phyloP scores from a whole-genome alignment of 2,888 invertebrate genomes.

The Metalampra italica region DNA sequence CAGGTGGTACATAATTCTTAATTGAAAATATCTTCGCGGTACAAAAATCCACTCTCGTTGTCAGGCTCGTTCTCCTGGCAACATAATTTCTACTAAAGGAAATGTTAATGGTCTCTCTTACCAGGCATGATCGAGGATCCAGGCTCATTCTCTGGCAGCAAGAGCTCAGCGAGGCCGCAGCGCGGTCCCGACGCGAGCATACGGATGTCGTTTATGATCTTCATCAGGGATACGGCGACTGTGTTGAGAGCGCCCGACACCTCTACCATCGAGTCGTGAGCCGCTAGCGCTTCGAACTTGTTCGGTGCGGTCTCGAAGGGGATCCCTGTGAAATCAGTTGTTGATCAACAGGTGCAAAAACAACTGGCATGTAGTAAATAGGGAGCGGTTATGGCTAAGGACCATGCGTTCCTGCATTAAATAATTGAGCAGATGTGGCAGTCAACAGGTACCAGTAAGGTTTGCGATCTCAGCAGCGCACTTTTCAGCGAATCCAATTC shows the following conservation, averaged over 20 bases:
- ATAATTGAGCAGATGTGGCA: too few species aligned
- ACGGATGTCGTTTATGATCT: slow-evolving; percentile 96
- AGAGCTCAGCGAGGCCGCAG: slow-evolving; percentile 95
- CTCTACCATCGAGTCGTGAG: slow-evolving; percentile 96
- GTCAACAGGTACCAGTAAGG: slow-evolving; percentile 87
- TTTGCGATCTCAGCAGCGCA: slow-evolving; percentile 89
- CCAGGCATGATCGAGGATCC: slow-evolving; percentile 99
- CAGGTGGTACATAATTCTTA: too few species aligned
- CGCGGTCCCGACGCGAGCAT: slow-evolving; percentile 97
- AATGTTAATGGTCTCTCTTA: slow-evolving; percentile 27
- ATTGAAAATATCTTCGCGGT: too few species aligned
- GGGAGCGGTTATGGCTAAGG: too few species aligned
- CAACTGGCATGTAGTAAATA: too few species aligned
- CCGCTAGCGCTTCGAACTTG: slow-evolving; percentile 97
- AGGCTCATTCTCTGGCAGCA: slow-evolving; percentile 98
- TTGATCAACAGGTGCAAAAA: too few species aligned
- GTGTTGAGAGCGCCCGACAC: slow-evolving; percentile 96
- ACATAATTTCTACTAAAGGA: too few species aligned
- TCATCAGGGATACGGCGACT: slow-evolving; percentile 95
- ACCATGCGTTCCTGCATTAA: too few species aligned
- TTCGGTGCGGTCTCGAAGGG: slow-evolving; percentile 97
- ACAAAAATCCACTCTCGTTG: too few species aligned
- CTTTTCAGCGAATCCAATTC: slow-evolving; percentile 97
- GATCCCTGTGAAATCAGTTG: slow-evolving; percentile 72
- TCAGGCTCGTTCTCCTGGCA: too few species aligned